phyloP scores from a whole-genome alignment of 2,797 vertebrate species.

The Coilia nasus region DNA sequence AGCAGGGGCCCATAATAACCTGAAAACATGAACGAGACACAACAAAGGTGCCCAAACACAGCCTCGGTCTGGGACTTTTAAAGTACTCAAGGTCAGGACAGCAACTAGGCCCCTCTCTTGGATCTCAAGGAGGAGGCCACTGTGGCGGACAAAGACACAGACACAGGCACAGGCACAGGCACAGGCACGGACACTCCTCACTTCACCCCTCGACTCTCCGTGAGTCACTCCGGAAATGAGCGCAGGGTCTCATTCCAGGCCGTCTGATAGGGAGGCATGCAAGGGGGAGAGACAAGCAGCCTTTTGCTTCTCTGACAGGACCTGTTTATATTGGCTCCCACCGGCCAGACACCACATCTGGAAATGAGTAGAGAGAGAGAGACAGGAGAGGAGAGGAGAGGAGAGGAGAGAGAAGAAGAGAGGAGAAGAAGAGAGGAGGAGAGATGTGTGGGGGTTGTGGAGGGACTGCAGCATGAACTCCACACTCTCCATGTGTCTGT shows the following conservation, averaged over 20 bases:
- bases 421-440: constrained; percentile 8
- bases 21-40: constrained; percentile 5
- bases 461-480: constrained; percentile 29
- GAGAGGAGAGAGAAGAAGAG: not conserved
- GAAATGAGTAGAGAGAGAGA: constrained; percentile 54
- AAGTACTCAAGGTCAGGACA: not conserved
- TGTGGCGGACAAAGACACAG: no score
- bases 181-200: constrained; percentile 13
- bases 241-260: constrained; percentile 47
- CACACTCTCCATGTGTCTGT: constrained; percentile 15
- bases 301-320: constrained; percentile 33
- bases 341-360: constrained; percentile 58
- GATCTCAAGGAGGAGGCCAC: not conserved
- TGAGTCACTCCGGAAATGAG: constrained; percentile 57
- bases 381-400: constrained; percentile 35
- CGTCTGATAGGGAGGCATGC: constrained; percentile 43
- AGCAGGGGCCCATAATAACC: not conserved
- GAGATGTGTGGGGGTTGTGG: not conserved
- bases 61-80: not conserved
- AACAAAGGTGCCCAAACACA: not conserved
- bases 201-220: constrained; percentile 31
- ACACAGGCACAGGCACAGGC: no score
- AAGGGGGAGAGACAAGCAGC: constrained; percentile 44
- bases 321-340: constrained; percentile 62
- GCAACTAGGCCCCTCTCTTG: not conserved